phyloP scores from a whole-genome alignment of 1,140 invertebrate genomes.

The Palaemon carinicauda region DNA sequence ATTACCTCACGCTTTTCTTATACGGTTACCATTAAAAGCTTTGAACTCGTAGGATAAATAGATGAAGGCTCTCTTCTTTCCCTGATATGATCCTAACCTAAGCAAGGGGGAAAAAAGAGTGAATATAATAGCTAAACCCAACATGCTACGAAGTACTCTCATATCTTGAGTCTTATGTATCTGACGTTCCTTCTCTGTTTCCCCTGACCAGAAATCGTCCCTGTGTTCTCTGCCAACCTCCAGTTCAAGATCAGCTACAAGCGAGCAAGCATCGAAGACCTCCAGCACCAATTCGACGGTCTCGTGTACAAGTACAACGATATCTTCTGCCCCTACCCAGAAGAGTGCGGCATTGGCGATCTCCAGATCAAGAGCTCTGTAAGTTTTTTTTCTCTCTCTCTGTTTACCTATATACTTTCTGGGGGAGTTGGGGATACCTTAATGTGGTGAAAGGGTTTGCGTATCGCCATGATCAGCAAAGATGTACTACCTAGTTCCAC shows the following conservation, averaged over 20 bases:
- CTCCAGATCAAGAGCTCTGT: slow-evolving; percentile 59
- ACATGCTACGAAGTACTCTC: too few species aligned
- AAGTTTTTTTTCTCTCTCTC: not conserved
- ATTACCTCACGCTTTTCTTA: too few species aligned
- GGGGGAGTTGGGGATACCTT: not conserved
- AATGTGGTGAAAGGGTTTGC: not conserved
- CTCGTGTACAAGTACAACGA: slow-evolving; percentile 62
- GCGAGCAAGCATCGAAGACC: slow-evolving; percentile 57
- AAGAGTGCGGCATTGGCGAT: slow-evolving; percentile 60
- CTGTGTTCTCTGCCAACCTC: slow-evolving; percentile 60
- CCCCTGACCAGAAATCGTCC: slow-evolving; percentile 58
- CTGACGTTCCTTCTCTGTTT: not conserved
- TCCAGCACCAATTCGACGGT: slow-evolving; percentile 61
- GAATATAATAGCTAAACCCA: too few species aligned
- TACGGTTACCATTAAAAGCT: too few species aligned
- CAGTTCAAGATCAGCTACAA: slow-evolving; percentile 61
- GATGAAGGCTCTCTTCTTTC: too few species aligned
- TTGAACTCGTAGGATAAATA: too few species aligned
- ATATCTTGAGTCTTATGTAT: too few species aligned
- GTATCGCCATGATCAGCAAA: too few species aligned
- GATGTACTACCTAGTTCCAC: too few species aligned
- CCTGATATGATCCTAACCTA: too few species aligned
- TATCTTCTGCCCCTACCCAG: slow-evolving; percentile 61
- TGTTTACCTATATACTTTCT: not conserved
- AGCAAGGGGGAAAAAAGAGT: too few species aligned